Evolutionary conservation across 2,113 vertebrate genomes (phyloP).

Genomic region (Ursus arctos): DNA sequence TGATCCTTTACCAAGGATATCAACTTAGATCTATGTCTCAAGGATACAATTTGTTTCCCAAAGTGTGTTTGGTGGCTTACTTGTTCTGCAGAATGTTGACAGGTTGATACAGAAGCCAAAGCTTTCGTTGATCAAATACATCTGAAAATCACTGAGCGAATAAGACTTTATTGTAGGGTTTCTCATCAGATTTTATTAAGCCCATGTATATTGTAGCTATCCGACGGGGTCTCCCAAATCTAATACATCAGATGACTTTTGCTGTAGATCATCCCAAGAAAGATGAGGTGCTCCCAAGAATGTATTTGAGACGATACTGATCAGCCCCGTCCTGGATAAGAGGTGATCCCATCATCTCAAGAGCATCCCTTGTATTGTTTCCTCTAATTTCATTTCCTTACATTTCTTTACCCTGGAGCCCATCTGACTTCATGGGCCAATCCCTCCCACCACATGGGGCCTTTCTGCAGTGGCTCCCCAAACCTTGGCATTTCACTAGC

Average conservation of each 20-base stretch:
- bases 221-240: not conserved
- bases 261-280: not conserved
- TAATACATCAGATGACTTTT: not conserved
- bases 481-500: not conserved
- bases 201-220: not conserved
- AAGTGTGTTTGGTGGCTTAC: not conserved
- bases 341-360: not conserved
- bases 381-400: not conserved
- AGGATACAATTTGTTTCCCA: not conserved
- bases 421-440: not conserved
- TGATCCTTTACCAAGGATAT: not conserved
- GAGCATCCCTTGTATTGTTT: too few species aligned
- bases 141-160: not conserved
- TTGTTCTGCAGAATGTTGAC: not conserved
- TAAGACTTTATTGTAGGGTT: not conserved
- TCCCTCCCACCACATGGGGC: accelerated
- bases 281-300: not conserved
- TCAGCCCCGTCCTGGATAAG: not conserved
- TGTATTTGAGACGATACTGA: not conserved
- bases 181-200: not conserved
- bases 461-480: not conserved
- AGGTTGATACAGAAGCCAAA: not conserved
- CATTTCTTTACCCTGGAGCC: not conserved
- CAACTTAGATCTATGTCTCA: not conserved
- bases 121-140: not conserved